Evolutionary conservation across 2,797 vertebrate species (phyloP).

Genomic region (Hyperoplus immaculatus): DNA sequence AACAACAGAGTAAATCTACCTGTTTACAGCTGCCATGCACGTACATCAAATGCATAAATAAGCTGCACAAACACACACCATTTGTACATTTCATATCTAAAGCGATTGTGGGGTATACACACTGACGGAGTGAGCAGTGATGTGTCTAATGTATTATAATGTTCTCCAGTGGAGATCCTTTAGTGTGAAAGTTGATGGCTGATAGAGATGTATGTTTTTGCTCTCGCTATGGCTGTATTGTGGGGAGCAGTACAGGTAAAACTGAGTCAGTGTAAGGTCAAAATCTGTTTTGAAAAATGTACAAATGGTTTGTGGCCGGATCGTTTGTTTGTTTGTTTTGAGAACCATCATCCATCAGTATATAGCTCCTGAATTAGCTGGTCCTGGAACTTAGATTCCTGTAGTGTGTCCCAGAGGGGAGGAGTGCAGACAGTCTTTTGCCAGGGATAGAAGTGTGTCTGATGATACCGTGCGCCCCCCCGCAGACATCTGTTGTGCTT

Average conservation of each 20-base stretch:
- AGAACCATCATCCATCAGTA: background rate
- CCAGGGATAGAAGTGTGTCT: no score
- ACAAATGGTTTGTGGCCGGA: background rate
- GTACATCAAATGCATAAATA: conserved; percentile 5
- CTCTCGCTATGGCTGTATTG: background rate
- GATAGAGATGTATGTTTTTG: conserved; percentile 16
- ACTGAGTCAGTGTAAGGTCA: background rate
- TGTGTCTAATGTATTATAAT: conserved; percentile 15
- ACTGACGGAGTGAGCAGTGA: background rate
- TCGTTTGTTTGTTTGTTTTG: background rate
- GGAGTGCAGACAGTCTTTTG: no score
- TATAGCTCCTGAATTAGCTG: no score
- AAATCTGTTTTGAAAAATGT: background rate
- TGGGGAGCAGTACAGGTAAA: background rate
- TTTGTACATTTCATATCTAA: conserved; percentile 8
- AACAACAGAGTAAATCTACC: conserved; percentile 3
- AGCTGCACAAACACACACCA: conserved; percentile 7
- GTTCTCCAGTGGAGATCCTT: conserved; percentile 3
- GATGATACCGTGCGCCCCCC: no score
- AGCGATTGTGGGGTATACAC: background rate
- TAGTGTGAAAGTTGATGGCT: conserved; percentile 19
- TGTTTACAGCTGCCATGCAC: background rate
- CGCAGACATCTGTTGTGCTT: no score
- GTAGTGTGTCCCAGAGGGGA: no score
- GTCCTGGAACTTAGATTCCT: no score